Evolutionary conservation across 2,888 invertebrate genomes (phyloP), one percentile per base, ranked within the genome.

Genomic region (Ectobius pallidus): DNA sequence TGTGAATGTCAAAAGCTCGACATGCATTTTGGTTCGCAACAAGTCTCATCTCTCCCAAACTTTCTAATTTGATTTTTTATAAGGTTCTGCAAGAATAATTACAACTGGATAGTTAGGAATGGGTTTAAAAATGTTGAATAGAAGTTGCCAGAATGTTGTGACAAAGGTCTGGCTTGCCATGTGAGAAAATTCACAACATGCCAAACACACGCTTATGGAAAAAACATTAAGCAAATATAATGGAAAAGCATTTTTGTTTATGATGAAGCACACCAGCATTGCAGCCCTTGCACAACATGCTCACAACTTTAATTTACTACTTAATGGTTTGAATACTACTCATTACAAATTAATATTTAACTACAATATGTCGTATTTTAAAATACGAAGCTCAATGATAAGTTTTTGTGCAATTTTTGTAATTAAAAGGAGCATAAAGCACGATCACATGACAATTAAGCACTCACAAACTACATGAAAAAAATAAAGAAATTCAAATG

Each of bases 71-170:
- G 46, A 52, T 46, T 62, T 73, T 70, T 46, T 61, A 55, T 67
- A 75, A 49, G 67, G 70, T 80, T 34, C 79, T 80, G 80, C 46
- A 65, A 62, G 46, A 71, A 80, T 79, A 79, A 80, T 82, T 82
- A 82, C 82, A 83, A 82, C 82, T 82, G 82, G 82, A 80, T 81
- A 82, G 82, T 82, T 83, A 82, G 82, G 82, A 83, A 81, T 82
- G 82, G 82, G 73, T 42, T 65, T 67, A 71, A 62, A 44, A 70
- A 72, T 62, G 68, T 67, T 65, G 63, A 11, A 58, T 46, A 74
- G 81, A 81, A 82, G 84, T 84, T 84, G 84, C 83, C 84, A 85
- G 84, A 82, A 85, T 85, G 84, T 84, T 85, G 85, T 83, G 85
- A 70, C 72, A 74, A 75, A 73, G 74, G 76, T 70, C 61, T 70